Conservation (phyloP, 2,113 vertebrate species). For the Burhinus bistriatus region DNA sequence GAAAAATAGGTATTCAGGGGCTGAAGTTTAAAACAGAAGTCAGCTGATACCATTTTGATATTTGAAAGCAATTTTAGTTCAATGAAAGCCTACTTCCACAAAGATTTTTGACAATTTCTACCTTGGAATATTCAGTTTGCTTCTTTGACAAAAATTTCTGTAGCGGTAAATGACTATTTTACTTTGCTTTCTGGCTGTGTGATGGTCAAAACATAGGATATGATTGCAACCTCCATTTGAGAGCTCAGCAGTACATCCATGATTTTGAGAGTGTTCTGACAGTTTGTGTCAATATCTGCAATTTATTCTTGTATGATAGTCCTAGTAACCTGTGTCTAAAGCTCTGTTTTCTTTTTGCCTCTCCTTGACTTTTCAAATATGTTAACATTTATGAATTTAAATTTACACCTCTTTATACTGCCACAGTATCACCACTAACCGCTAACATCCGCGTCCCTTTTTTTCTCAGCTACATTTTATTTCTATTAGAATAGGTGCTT, state of each 20-base stretch:
- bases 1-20: neutral
- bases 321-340: neutral
- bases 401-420: neutral
- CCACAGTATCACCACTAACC: neutral
- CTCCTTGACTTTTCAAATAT: neutral
- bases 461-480: neutral
- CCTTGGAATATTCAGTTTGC: neutral
- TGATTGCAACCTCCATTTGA: neutral
- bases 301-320: neutral
- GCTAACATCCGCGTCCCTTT: rapidly evolving
- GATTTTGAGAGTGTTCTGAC: neutral
- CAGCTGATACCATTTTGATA: neutral
- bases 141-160: neutral
- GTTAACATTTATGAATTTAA: neutral
- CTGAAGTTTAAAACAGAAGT: neutral
- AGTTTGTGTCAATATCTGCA: neutral
- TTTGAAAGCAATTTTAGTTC: neutral
- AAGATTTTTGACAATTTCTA: neutral
- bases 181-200: neutral
- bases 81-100: neutral
- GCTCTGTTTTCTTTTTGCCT: neutral
- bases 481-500: neutral
- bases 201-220: neutral
- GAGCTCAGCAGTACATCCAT: neutral
- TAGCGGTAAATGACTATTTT: no score